These are phyloP conservation scores for Madoqua kirkii DNA, from an alignment of 2,113 vertebrate genomes.

Conservation along the genomic window DNA sequence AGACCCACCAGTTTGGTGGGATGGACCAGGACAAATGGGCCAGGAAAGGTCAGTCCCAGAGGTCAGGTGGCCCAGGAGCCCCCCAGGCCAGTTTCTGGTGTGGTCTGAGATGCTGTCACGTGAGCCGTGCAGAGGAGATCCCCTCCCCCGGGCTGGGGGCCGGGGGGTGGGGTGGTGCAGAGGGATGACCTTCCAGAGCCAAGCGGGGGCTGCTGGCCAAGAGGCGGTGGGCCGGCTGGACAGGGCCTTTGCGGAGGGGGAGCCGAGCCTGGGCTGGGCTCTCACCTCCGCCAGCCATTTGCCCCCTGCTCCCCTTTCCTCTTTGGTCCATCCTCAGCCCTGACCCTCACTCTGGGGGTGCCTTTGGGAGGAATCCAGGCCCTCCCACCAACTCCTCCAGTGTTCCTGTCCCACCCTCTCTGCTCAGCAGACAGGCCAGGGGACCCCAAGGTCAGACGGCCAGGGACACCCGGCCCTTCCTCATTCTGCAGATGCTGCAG, in stretches of 20 bases:
- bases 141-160: not conserved
- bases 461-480: not conserved
- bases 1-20: accelerated
- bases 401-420: not conserved
- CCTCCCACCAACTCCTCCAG: not conserved
- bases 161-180: not conserved
- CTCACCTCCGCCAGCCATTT: not conserved
- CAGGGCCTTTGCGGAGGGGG: not conserved
- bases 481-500: accelerated
- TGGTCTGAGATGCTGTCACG: not conserved
- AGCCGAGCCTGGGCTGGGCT: not conserved
- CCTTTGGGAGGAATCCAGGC: not conserved
- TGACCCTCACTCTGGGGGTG: not conserved
- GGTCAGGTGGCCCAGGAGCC: not conserved
- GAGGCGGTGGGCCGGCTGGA: not conserved
- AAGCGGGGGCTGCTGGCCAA: not conserved
- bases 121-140: not conserved
- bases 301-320: conserved; percentile 15
- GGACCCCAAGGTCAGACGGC: accelerated
- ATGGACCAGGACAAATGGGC: not conserved
- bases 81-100: not conserved
- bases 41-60: not conserved
- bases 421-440: not conserved
- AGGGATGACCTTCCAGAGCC: not conserved
- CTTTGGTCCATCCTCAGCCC: not conserved